These are phyloP conservation scores for Drosophila tanythrix DNA, from an alignment of 2,888 invertebrate species.

Conservation along the genomic window DNA sequence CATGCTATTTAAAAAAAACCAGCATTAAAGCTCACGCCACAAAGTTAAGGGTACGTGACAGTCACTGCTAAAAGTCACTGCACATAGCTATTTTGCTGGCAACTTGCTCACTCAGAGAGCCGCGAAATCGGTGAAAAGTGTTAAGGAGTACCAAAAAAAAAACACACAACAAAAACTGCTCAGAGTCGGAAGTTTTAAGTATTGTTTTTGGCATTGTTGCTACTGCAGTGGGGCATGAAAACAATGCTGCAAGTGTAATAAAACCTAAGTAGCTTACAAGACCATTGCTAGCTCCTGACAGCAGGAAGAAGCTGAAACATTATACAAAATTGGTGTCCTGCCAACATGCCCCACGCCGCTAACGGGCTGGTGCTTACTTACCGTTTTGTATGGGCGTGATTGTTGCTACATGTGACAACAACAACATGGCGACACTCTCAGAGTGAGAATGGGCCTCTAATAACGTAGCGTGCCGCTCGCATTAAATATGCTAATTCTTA, in stretches of 20 bases:
- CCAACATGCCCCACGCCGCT: neutral
- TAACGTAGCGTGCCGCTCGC: slow-evolving; percentile 81
- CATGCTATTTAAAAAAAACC: slow-evolving; percentile 53
- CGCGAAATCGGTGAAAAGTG: slow-evolving; percentile 36
- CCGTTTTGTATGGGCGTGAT: slow-evolving; percentile 58
- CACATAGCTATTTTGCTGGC: slow-evolving; percentile 36
- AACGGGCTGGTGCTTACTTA: slow-evolving; percentile 63
- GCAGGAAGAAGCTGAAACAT: slow-evolving; percentile 47
- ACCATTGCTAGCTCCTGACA: slow-evolving; percentile 54
- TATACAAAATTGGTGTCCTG: slow-evolving; percentile 72
- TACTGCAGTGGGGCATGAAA: slow-evolving; percentile 61
- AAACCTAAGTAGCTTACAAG: slow-evolving; percentile 80
- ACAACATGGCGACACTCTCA: slow-evolving; percentile 28
- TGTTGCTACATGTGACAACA: slow-evolving; percentile 69
- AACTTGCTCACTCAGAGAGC: slow-evolving; percentile 47
- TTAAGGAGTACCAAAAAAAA: slow-evolving; percentile 19
- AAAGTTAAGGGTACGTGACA: slow-evolving; percentile 24
- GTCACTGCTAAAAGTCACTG: slow-evolving; percentile 15
- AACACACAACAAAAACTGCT: slow-evolving; percentile 20
- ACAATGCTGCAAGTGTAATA: slow-evolving; percentile 79
- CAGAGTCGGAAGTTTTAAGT: slow-evolving; percentile 5
- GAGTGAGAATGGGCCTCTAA: slow-evolving; percentile 78
- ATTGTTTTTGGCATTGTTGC: slow-evolving; percentile 1
- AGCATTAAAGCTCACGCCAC: slow-evolving; percentile 33
- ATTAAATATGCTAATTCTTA: slow-evolving; percentile 81